These are phyloP conservation scores for Linhomoeus sp. DNA, from an alignment of 2,888 invertebrate species.

Conservation along the genomic window DNA sequence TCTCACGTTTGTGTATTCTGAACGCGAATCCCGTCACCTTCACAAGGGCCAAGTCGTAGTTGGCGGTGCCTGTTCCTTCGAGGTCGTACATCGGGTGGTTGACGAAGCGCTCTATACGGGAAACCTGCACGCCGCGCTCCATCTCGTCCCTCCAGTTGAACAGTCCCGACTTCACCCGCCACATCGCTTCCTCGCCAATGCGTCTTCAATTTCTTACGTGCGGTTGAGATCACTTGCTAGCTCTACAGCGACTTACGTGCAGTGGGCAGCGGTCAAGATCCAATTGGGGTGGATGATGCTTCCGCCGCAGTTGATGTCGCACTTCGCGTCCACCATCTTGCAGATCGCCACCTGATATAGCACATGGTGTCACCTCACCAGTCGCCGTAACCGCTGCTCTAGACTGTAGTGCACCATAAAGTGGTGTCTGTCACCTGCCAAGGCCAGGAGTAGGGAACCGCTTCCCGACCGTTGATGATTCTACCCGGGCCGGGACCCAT, in stretches of 20 bases:
- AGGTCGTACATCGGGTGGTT: too few species aligned
- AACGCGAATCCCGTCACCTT: neutral
- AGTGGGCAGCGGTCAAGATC: neutral
- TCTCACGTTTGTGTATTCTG: too few species aligned
- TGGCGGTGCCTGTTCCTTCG: too few species aligned
- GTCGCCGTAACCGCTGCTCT: too few species aligned
- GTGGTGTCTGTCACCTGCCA: too few species aligned
- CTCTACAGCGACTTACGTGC: neutral
- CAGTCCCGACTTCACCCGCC: neutral
- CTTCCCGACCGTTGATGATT: neutral
- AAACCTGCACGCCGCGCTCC: neutral
- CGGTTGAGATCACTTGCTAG: too few species aligned
- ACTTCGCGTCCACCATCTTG: neutral
- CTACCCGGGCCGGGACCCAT: too few species aligned
- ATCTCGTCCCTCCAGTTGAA: neutral
- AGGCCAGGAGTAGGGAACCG: constrained; percentile 2
- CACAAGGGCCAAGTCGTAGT: too few species aligned
- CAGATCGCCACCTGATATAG: neutral
- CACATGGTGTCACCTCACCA: too few species aligned
- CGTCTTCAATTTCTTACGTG: too few species aligned
- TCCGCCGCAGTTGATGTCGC: neutral
- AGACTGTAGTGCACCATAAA: too few species aligned
- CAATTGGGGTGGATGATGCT: neutral
- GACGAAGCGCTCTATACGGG: too few species aligned
- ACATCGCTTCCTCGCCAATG: neutral